Percentiles rank a stretch among this genome's conserved stretches.
These are phyloP conservation scores for Eupelmus urozonus DNA, from an alignment of 2,888 invertebrate genomes.

Conservation along the genomic window DNA sequence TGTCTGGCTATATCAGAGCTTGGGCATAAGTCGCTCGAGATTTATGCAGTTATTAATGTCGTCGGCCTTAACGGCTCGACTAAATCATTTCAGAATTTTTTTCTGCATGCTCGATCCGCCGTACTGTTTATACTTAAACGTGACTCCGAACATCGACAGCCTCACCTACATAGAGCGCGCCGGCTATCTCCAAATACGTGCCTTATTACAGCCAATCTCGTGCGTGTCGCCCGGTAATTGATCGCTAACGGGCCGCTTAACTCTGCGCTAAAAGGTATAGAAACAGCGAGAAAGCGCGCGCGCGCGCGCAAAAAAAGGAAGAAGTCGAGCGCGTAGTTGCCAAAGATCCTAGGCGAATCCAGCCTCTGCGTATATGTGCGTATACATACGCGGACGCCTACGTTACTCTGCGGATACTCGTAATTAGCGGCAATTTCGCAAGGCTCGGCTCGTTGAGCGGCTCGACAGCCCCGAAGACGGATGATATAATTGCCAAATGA, in stretches of 20 bases:
- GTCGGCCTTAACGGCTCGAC: slow-evolving; percentile 8
- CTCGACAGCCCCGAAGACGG: slow-evolving; percentile 20
- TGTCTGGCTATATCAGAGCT: no score
- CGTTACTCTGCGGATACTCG: slow-evolving; percentile 10
- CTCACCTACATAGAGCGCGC: no score
- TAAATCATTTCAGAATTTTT: slow-evolving; percentile 39
- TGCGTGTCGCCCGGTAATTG: not conserved
- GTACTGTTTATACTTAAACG: no score
- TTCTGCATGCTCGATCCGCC: no score
- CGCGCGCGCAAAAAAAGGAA: not conserved
- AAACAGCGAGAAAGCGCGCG: not conserved
- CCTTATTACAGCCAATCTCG: not conserved
- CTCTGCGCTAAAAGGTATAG: not conserved
- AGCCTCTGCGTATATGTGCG: not conserved
- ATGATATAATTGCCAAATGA: slow-evolving; percentile 36
- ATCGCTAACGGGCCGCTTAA: not conserved
- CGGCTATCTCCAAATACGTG: not conserved
- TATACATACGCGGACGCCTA: not conserved
- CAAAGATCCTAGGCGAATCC: no score
- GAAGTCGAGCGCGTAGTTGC: no score
- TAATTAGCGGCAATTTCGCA: slow-evolving; percentile 36
- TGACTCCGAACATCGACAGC: no score
- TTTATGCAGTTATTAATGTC: slow-evolving; percentile 49
- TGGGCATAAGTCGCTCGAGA: not conserved
- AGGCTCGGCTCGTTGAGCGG: slow-evolving; percentile 6